A percentile compares a stretch with the other conserved stretches of the same genome.
Evolutionary conservation across 2,888 invertebrate genomes (phyloP).

Genomic region (Proisotoma minuta): DNA sequence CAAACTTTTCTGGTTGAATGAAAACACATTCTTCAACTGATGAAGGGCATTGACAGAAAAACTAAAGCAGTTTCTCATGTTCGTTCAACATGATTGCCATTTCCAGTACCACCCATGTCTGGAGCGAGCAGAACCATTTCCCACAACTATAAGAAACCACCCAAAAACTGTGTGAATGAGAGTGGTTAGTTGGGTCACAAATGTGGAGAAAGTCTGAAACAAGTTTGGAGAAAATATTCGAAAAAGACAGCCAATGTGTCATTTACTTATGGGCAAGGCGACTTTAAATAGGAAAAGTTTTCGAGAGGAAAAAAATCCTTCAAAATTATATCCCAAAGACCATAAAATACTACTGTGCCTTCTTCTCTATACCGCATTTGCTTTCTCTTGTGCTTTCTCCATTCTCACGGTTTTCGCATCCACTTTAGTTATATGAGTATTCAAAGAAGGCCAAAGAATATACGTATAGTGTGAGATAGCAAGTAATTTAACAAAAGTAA

Average conservation of each 20-base stretch:
- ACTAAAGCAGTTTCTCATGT: conserved; percentile 6
- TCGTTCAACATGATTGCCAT: neutral
- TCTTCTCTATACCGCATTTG: neutral
- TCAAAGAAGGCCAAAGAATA: too few species aligned
- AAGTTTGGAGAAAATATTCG: conserved; percentile 7
- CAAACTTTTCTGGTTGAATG: conserved; percentile 5
- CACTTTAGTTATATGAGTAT: too few species aligned
- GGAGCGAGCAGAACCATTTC: neutral
- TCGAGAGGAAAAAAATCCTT: conserved; percentile 25
- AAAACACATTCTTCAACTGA: conserved; percentile 5
- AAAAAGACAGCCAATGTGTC: conserved; percentile 23
- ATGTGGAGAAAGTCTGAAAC: neutral
- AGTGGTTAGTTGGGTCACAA: too few species aligned
- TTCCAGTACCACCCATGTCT: neutral
- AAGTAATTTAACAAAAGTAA: conserved; percentile 20
- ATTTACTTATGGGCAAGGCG: conserved; percentile 23
- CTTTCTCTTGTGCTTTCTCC: too few species aligned
- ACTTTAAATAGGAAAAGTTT: conserved; percentile 39
- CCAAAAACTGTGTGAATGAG: neutral
- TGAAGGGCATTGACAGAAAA: conserved; percentile 8
- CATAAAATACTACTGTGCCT: conserved; percentile 21
- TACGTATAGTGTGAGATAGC: too few species aligned
- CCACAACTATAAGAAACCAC: neutral
- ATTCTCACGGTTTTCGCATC: neutral
- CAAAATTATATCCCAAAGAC: conserved; percentile 34